Percentiles rank a stretch among this genome's conserved stretches.
These are phyloP conservation scores for Brachionus rotundiformis DNA, from an alignment of 1,140 invertebrate genomes.

Conservation along the genomic window DNA sequence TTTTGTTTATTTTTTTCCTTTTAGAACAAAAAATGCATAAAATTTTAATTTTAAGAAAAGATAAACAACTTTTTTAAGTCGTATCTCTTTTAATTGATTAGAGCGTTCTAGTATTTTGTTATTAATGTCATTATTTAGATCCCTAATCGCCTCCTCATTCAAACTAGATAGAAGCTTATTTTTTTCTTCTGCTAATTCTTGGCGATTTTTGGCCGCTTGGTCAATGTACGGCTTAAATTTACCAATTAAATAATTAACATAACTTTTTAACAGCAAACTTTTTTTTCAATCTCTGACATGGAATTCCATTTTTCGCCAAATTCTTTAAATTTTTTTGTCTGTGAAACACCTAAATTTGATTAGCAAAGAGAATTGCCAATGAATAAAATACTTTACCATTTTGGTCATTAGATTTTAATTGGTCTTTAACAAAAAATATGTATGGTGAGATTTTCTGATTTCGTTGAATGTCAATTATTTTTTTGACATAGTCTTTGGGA, in stretches of 20 bases:
- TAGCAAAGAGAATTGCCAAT: no score
- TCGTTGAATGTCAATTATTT: neutral
- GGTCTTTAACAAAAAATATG: neutral
- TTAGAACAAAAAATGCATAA: neutral
- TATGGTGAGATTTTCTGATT: neutral
- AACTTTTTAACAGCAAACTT: neutral
- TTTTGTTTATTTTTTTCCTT: conserved; percentile 9
- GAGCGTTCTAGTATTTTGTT: neutral
- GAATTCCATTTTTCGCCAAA: neutral
- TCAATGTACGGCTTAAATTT: neutral
- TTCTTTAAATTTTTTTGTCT: neutral
- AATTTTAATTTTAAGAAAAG: neutral
- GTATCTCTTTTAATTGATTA: conserved; percentile 15
- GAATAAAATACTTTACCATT: no score
- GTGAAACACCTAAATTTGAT: neutral
- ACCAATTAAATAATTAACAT: neutral
- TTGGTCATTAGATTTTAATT: neutral
- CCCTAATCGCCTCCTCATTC: conserved; percentile 10
- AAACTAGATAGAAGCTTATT: conserved; percentile 2
- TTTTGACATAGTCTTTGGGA: neutral
- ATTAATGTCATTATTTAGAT: neutral
- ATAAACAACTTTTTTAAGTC: neutral
- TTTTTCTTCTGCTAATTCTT: neutral
- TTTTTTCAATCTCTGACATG: neutral
- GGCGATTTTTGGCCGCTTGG: neutral